phyloP scores from a whole-genome alignment of 53 echinoderm and acorn worm species.

The Luidia sarsii region DNA sequence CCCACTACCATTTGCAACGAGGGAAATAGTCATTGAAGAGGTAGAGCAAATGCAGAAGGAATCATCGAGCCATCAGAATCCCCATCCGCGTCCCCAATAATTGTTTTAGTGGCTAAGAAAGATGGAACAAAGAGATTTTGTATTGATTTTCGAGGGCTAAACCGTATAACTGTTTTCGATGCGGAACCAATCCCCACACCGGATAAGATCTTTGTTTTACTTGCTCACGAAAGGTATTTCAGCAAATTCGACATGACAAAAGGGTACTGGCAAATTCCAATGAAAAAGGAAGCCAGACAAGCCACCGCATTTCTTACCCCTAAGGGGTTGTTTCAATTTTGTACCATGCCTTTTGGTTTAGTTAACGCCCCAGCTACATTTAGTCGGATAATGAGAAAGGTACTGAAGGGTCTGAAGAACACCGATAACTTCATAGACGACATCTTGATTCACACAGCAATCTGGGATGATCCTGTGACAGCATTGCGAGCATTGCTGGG shows the following conservation, averaged over 20 bases:
- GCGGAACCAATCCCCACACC: constrained; percentile 46
- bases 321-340: constrained; percentile 47
- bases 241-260: constrained; percentile 52
- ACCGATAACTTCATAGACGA: constrained; percentile 50
- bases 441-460: constrained; percentile 39
- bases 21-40: constrained; percentile 50
- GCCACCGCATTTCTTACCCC: constrained; percentile 47
- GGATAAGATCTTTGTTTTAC: constrained; percentile 44
- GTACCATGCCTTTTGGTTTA: constrained; percentile 55
- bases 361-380: constrained; percentile 54
- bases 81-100: constrained; percentile 61
- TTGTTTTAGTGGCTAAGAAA: constrained; percentile 55
- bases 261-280: constrained; percentile 54
- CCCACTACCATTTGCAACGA: constrained; percentile 55
- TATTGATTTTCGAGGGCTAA: constrained; percentile 40
- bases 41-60: constrained; percentile 45
- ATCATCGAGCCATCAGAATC: constrained; percentile 60
- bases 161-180: constrained; percentile 43
- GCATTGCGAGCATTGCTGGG: not conserved
- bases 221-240: constrained; percentile 46
- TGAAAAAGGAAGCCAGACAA: constrained; percentile 21
- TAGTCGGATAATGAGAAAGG: constrained; percentile 47
- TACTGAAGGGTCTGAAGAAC: constrained; percentile 14
- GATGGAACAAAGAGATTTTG: constrained; percentile 53
- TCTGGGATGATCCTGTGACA: constrained; percentile 20